Evolutionary conservation across 2,113 vertebrate species (phyloP), one percentile per base, ranked within the genome.

Genomic region (Serilophus lunatus): DNA sequence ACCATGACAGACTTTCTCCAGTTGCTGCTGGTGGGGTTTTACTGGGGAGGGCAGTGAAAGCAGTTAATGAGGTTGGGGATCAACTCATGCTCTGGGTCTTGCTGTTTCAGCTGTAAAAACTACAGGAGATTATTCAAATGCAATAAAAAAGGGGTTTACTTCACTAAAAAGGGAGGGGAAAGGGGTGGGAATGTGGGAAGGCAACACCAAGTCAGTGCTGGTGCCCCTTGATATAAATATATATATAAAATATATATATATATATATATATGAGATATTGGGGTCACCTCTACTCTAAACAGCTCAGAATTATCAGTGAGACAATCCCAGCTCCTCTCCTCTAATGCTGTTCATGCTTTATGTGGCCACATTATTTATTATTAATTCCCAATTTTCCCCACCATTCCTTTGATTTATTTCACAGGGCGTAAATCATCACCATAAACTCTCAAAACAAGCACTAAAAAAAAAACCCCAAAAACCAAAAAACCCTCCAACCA

Each of bases 91-190:
- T 18, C 85, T 6, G 69, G 25, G 26, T 33, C 64, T 13, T 81
- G 90, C 95, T 94, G 68, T 44, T 88, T 49, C 94, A 91, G 92
- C 87, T 86, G 74, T 22, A 25, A 53, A 69, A 87, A 31, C 85
- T 78, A 3, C 45, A 45, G 82, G 53, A 69, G 45, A 44, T 83
- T 6, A 31, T 83, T 72, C 54, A 63, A 88, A 71, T 14, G 71
- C 88, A 81, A 80, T 56, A 66, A 57, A 89, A 86, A 64, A 80
- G 35, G 80, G 15, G 31, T 88, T 93, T 82, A 40, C 82, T 70
- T 44, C 59, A 13, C 61, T 49, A 15, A 53, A 87, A 47, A 77
- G 65, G 84, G 80, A 69, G 51, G 53, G 75, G 54, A 93, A 83
- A 80, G 42, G 36, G 78, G 80, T 54, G 78, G 57, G 78, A 56